phyloP scores from a whole-genome alignment of 2,888 invertebrate species.

The Magallana nippona region DNA sequence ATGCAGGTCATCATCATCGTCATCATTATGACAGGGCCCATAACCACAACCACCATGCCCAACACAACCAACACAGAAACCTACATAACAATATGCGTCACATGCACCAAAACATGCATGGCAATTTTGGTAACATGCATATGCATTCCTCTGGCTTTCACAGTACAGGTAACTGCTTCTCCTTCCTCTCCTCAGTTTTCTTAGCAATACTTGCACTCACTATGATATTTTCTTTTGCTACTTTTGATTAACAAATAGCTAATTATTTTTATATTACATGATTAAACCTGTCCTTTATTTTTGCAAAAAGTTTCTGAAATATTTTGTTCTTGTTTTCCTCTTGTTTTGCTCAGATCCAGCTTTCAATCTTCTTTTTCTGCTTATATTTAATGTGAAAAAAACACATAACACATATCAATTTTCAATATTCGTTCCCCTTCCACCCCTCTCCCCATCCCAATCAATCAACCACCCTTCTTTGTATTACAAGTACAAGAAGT shows the following conservation, averaged over 20 bases:
- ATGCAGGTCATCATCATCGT: slow-evolving; percentile 60
- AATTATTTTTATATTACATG: neutral
- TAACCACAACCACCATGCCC: slow-evolving; percentile 54
- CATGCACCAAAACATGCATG: slow-evolving; percentile 45
- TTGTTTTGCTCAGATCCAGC: neutral
- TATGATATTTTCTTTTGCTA: no score
- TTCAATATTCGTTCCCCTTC: neutral
- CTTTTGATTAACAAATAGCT: no score
- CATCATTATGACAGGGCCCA: slow-evolving; percentile 59
- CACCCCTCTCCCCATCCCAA: no score
- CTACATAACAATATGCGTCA: slow-evolving; percentile 47
- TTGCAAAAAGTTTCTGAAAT: neutral
- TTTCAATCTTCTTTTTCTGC: neutral
- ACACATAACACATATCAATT: neutral
- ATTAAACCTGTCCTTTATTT: neutral
- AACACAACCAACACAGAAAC: slow-evolving; percentile 55
- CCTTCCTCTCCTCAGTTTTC: neutral
- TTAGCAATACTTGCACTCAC: neutral
- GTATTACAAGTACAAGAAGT: no score
- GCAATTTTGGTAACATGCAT: slow-evolving; percentile 34
- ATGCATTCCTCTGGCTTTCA: slow-evolving; percentile 40
- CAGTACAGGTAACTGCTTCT: slow-evolving; percentile 35
- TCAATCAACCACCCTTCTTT: no score
- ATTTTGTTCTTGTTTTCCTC: neutral
- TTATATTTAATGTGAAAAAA: neutral